Conservation (phyloP, 2,888 invertebrate genomes). For the Linnaemya vulpina region DNA sequence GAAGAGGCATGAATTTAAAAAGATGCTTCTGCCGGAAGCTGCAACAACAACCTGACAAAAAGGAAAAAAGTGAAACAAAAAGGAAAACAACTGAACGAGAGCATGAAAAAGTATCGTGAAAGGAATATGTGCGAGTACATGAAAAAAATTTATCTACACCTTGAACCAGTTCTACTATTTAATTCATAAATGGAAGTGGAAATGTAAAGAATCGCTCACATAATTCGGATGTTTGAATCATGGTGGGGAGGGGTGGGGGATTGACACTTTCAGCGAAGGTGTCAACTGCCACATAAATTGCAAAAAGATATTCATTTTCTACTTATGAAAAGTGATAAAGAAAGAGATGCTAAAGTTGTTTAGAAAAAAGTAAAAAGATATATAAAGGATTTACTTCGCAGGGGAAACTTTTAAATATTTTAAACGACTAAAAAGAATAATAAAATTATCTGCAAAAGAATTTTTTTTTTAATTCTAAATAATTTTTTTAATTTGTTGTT, state of each 20-base stretch:
- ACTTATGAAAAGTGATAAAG: conserved; percentile 26
- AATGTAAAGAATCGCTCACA: conserved; percentile 13
- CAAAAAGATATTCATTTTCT: neutral
- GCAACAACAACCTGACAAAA: conserved; percentile 36
- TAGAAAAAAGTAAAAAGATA: conserved; percentile 11
- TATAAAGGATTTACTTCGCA: neutral
- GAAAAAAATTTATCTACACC: conserved; percentile 10
- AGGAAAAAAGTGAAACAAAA: conserved; percentile 6
- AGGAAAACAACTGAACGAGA: conserved; percentile 16
- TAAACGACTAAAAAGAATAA: neutral
- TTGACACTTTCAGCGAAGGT: conserved; percentile 46
- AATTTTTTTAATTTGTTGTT: neutral
- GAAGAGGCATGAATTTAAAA: conserved; percentile 57
- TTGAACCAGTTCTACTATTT: conserved; percentile 64
- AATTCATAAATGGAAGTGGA: conserved; percentile 46
- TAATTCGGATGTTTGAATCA: conserved; percentile 29
- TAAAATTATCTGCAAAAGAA: neutral
- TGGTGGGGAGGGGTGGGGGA: no score
- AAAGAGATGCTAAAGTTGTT: conserved; percentile 23
- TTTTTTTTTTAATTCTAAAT: neutral
- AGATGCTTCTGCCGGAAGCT: conserved; percentile 54
- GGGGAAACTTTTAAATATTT: neutral
- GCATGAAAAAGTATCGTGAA: conserved; percentile 4
- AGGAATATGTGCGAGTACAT: neutral
- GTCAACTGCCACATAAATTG: conserved; percentile 41